Conservation (phyloP, 2,797 vertebrate genomes). For the Megalops cyprinoides region DNA sequence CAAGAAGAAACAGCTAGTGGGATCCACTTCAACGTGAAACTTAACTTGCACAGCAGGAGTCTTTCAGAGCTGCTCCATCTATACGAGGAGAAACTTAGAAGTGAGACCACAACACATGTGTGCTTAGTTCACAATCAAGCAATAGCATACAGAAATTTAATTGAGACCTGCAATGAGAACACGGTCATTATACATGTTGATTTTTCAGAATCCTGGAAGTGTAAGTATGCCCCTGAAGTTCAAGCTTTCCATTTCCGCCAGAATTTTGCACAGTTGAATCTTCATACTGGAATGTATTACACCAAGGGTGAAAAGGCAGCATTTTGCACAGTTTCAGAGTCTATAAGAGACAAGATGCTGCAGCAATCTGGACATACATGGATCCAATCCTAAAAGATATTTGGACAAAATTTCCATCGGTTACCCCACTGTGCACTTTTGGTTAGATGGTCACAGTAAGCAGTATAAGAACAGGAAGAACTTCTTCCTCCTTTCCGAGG, state of each 20-base stretch:
- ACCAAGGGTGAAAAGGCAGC: conserved; percentile 31
- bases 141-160: conserved; percentile 18
- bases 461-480: conserved; percentile 37
- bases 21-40: conserved; percentile 37
- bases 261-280: no score
- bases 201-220: conserved; percentile 33
- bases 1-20: conserved; percentile 29
- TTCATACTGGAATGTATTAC: conserved; percentile 33
- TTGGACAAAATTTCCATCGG: conserved; percentile 16
- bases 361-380: conserved; percentile 33
- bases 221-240: conserved; percentile 29
- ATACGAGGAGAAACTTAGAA: no score
- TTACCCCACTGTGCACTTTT: conserved; percentile 32
- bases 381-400: no score
- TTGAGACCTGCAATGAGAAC: conserved; percentile 29
- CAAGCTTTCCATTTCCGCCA: conserved; percentile 32
- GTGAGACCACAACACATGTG: no score
- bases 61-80: conserved; percentile 32
- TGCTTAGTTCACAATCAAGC: conserved; percentile 29
- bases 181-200: conserved; percentile 33
- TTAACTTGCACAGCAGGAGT: conserved; percentile 20
- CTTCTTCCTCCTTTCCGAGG: conserved; percentile 24
- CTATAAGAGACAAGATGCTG: conserved; percentile 35
- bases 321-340: conserved; percentile 36
- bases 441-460: conserved; percentile 36